Base-by-base conservation (phyloP, 1,140 invertebrate species). In the Heliconius hermathena region DNA sequence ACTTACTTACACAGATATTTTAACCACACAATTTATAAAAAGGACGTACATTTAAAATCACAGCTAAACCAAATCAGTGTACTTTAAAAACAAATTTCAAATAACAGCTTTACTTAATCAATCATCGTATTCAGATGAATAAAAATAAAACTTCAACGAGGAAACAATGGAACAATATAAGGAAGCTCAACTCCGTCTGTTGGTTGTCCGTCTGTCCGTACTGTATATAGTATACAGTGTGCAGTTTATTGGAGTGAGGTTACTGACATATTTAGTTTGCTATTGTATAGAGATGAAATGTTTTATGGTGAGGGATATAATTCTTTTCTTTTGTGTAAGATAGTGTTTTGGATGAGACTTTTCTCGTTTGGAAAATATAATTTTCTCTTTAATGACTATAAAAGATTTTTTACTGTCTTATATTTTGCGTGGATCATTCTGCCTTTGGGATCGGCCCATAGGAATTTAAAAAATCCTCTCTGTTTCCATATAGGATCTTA, bases 141-240 rank as follows among this genome's bases (percentile, higher is more conserved):
- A 22, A 60, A 60, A 60, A 60, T 60, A 60, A 60, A 60, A 60
- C 8, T 22, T 22, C n/a, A 77, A 79, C 71, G 60, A 82, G 77
- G 76, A 76, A 78, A 83, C 82, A 81, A 83, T 83, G 74, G 79
- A 83, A 83, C 82, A 83, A 83, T 81, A 83, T 71, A 57, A 83
- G 79, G 82, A 81, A 83, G 80, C 54, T 79, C 73, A 76, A 74
- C 78, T 77, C 49, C 18, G 76, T 77, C 76, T 41, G 71, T 46
- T 9, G 46, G 73, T 8, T 33, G 29, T 52, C 60, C 71, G 57
- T 66, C 60, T 66, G 60, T 29, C 26, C 13, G 26, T 66, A 66
- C 60, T 26, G 26, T 26, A 26, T 26, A 26, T 26, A 22, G n/a
- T 57, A 22, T 66, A 26, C 60, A 22, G n/a, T 22, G 9, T 66